phyloP scores from a whole-genome alignment of 2,113 vertebrate species.

The Sminthopsis crassicaudata region DNA sequence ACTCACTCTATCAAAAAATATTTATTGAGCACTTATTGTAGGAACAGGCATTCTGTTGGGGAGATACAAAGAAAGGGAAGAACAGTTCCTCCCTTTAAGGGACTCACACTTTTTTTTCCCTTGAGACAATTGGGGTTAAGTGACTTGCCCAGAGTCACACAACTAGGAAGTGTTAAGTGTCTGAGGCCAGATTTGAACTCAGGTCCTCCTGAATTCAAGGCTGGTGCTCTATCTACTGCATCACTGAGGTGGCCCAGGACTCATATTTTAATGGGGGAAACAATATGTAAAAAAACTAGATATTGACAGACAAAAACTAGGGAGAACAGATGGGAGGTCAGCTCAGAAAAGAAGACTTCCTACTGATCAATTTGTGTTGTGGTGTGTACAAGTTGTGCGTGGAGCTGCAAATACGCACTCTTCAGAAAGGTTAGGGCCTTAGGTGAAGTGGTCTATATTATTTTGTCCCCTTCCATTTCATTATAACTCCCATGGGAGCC shows the following conservation, averaged over 20 bases:
- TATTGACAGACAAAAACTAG: not conserved
- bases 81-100: not conserved
- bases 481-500: not conserved
- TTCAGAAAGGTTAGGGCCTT: not conserved
- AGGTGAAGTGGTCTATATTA: not conserved
- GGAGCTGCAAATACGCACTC: not conserved
- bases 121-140: no score
- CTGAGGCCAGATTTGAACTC: no score
- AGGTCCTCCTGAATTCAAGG: no score
- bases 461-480: not conserved
- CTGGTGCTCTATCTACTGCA: no score
- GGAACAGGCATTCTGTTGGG: no score
- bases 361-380: not conserved
- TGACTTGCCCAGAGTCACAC: no score
- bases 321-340: not conserved
- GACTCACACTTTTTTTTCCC: not conserved
- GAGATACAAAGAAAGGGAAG: not conserved
- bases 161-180: no score
- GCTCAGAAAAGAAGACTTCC: not conserved
- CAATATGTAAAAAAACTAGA: not conserved
- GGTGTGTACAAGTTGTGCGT: not conserved
- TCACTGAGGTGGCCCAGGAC: not conserved
- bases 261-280: not conserved
- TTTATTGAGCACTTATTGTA: no score
- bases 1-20: no score